Base-by-base conservation (phyloP, 2,797 vertebrate genomes). In the Jordanella pulchra region DNA sequence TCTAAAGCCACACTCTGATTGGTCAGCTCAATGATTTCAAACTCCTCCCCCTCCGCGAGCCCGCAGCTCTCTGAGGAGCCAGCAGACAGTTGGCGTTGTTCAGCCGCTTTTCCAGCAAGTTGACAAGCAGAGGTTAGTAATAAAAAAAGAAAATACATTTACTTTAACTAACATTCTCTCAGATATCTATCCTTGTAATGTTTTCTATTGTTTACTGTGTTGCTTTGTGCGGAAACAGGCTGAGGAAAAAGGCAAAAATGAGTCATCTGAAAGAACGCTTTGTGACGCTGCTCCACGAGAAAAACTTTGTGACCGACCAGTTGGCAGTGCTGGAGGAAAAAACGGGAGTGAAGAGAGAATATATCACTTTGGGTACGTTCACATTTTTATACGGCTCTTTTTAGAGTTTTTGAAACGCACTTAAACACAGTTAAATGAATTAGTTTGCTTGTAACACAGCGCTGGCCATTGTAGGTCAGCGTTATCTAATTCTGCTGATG, bases 261-360 rank as follows among this genome's bases (percentile, higher is more conserved):
- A 85, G 78, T 75, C 84, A 89, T 1, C 72, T 90, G 0, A 91
- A 87, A 66, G 94, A 95, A 73, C 95, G 96, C 23, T 93, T 95
- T 79, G 94, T 94, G 70, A 81, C 90, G 14, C 75, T 96, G 84
- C 92, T 98, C 75, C 87, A 95, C 1, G 93, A 95, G 65, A 96
- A 95, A 71, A 97, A 97, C 80, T 81, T 94, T 2, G 69, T 94
- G 67, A 95, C 95, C 0, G 94, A 96, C 7, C 89, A 93, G 72
- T 78, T 99, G 86, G 86, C 82, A 0, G 87, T 75, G 1, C 73
- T 96, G 83, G 97, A 98, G 50, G 66, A 90, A 50, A 95, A 89
- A 78, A 96, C 94, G 12, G 97, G 97, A 27, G 71, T 97, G 51
- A 92, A 89, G 81, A 94, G 94, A 83, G 88, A 94, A 44, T 95